A percentile compares a stretch with the other conserved stretches of the same genome.
phyloP scores from a whole-genome alignment of 2,888 invertebrate species.

The Lysandra coridon region DNA sequence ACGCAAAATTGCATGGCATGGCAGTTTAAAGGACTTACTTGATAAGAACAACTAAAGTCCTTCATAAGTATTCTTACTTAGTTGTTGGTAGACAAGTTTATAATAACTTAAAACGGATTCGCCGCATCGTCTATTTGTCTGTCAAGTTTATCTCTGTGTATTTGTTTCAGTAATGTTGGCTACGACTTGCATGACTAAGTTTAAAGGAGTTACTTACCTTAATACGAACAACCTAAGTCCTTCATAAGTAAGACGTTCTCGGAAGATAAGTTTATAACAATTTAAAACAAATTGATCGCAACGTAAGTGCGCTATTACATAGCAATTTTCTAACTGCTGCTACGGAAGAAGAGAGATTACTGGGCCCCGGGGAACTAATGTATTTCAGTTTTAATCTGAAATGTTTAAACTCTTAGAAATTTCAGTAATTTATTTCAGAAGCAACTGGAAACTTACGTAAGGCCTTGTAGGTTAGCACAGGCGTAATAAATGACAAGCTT shows the following conservation, averaged over 20 bases:
- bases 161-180: too few relatives aligned
- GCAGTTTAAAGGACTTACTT: neutral
- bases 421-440: neutral
- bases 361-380: neutral
- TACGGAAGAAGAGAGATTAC: neutral
- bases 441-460: neutral
- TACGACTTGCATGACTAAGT: neutral
- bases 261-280: neutral
- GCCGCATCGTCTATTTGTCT: neutral
- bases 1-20: neutral
- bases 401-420: neutral
- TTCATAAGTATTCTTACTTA: neutral
- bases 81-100: neutral
- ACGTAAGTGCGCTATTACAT: neutral
- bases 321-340: neutral
- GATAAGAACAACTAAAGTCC: neutral
- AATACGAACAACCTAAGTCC: neutral
- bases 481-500: too few relatives aligned
- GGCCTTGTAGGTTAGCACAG: neutral
- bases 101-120: slow-evolving; percentile 3
- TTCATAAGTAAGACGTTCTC: neutral
- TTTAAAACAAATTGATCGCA: neutral
- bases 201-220: neutral
- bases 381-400: neutral
- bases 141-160: too few relatives aligned